Evolutionary conservation across 2,113 vertebrate species (phyloP).

Genomic region (Machaerirhynchus nigripectus): DNA sequence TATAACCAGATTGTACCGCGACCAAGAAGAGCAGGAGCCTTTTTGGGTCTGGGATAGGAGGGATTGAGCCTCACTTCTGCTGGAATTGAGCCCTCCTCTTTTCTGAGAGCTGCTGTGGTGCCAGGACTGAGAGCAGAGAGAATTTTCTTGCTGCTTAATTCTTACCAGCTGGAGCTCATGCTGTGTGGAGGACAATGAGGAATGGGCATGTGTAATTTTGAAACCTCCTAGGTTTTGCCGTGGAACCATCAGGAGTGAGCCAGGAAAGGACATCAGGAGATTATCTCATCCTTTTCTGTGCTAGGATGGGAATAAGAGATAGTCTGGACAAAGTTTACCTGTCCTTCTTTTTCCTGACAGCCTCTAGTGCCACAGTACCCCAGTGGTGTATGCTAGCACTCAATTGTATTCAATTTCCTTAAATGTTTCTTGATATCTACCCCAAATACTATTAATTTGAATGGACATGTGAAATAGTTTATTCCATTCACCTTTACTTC

Average conservation of each 20-base stretch:
- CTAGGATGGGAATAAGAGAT: neutral
- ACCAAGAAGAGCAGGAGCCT: neutral
- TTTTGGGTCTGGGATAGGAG: neutral
- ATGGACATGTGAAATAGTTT: neutral
- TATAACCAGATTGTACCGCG: neutral
- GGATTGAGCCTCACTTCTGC: neutral
- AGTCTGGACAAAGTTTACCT: neutral
- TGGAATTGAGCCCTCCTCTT: neutral
- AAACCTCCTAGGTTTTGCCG: neutral
- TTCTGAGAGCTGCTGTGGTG: neutral
- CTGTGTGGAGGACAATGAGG: neutral
- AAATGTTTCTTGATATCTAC: neutral
- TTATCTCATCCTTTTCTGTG: neutral
- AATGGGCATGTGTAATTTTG: neutral
- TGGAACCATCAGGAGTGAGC: neutral
- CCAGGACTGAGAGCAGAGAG: neutral
- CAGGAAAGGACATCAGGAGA: neutral
- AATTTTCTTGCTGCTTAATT: conserved; percentile 6
- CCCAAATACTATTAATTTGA: neutral
- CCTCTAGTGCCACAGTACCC: neutral
- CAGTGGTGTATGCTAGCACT: neutral
- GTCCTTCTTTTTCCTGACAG: neutral
- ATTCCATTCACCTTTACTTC: neutral
- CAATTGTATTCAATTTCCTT: neutral
- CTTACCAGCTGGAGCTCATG: neutral